Evolutionary conservation across 2,888 invertebrate species (phyloP), one percentile per base, ranked within the genome.

Genomic region (Leptopterna dolabrata): DNA sequence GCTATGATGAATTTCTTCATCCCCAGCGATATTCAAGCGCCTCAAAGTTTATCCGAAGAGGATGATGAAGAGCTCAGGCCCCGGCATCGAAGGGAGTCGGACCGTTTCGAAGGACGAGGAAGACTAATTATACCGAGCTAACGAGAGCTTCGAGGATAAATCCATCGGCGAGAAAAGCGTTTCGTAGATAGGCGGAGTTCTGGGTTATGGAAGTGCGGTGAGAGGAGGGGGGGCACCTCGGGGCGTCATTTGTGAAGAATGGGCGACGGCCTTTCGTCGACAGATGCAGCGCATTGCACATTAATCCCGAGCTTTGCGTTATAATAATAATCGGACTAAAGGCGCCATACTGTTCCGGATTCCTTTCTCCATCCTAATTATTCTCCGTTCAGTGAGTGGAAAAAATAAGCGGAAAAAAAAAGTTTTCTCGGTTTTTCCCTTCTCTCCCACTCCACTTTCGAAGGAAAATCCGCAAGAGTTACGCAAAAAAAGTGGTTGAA

Each of bases 241-340:
- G 14, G 43, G 45, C 84, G 84, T 70, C 84, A 84, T 45, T 84
- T 84, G 84, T 84, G 84, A 84, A 29, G 84, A 84, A 84, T n/a
- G n/a, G n/a, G n/a, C n/a, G n/a, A n/a, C 36, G 73, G 73, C 45
- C 27, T 84, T 73, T 41, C 16, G 71, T 43, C 86, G 80, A 63
- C 86, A 86, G 86, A 86, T 86, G 86, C 80, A 70, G 78, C 78
- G 78, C 86, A 86, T 78, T 80, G 80, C 86, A 70, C 78, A 78
- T 86, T 86, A 86, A 78, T 86, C 80, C 55, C 41, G 3, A 36
- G n/a, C 70, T 41, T 82, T 63, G 27, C 29, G 11, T 29, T 55
- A n/a, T 82, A 30, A 47, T 84, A 43, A 84, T 86, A 82, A 51
- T 86, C 30, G 41, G 73, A 43, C 85, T 45, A 47, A 16, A 43